Base-by-base conservation (phyloP, 2,888 invertebrate species). In the Zelleria hepariella region DNA sequence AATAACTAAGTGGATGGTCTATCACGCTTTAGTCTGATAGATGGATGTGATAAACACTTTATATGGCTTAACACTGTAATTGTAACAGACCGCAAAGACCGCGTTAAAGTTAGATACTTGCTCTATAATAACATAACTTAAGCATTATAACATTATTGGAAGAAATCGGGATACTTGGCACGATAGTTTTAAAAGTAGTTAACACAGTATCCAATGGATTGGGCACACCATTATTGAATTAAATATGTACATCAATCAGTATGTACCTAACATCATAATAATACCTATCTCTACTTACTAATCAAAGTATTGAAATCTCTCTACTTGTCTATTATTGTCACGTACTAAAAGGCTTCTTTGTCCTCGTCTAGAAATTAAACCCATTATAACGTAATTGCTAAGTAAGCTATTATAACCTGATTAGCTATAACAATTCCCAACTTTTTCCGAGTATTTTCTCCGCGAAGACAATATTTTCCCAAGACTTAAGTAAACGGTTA, bases 391-490 rank as follows among this genome's bases (percentile, higher is more conserved):
- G 20, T 49, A 49, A 49, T 20, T 49, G 18, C 49, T 21, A 49
- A 49, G 49, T 49, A 20, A 18, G 20, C 20, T 5, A 49, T 49
- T 21, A 20, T 8, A 49, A 42, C 32, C 15, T 42, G 15, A 42
- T 42, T 10, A 42, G 3, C 51, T 10, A 24, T 15, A 24, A 10
- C 8, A 8, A 24, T 53, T 53, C 74, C 68, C 71, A 75, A 69
- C 69, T 80, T 82, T 80, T 82, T 79, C 67, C 63, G 62, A 62
- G 60, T 64, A 72, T 74, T 80, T 81, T 77, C 78, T 63, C 58
- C 58, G 58, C 58, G 51, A 57, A 27, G 61, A 65, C 60, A 42
- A 64, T 53, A 20, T 67, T 71, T 72, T 75, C 74, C 65, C 67
- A 70, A 68, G 62, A 10, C 15, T n/a, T 42, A 42, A 20, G 20